Percentiles rank a stretch among this genome's conserved stretches.
Evolutionary conservation across 2,888 invertebrate genomes (phyloP).

Genomic region (Lasioglossum marginatum): DNA sequence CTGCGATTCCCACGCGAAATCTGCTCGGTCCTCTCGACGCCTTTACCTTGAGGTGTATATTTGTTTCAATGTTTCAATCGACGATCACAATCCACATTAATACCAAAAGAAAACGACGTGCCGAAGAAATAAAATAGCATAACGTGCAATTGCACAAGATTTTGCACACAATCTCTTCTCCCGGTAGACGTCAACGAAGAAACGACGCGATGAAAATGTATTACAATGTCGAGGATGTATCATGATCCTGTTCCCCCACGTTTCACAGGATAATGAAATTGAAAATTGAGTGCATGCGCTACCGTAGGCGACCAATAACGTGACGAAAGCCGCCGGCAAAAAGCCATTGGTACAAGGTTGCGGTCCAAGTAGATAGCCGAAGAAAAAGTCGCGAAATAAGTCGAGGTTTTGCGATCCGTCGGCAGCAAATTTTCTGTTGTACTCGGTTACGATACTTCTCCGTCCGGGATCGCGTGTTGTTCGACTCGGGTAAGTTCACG

Average conservation of each 20-base stretch:
- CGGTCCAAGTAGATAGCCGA: constrained; percentile 18
- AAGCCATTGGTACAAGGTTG: constrained; percentile 43
- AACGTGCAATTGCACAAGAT: not conserved
- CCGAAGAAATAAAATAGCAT: not conserved
- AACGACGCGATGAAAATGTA: constrained; percentile 12
- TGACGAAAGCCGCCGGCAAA: constrained; percentile 15
- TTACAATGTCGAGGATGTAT: constrained; percentile 24
- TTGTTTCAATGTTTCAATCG: not conserved
- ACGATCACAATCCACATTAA: not conserved
- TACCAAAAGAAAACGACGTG: not conserved
- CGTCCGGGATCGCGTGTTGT: constrained; percentile 37
- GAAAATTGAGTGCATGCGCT: constrained; percentile 43
- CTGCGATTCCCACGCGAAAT: too few species aligned
- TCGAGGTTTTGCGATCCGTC: constrained; percentile 27
- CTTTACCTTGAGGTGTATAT: not conserved
- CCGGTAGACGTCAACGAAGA: not conserved
- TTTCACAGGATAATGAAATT: constrained; percentile 32
- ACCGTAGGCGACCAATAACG: constrained; percentile 1
- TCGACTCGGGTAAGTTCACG: constrained; percentile 58
- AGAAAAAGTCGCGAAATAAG: constrained; percentile 49
- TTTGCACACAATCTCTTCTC: not conserved
- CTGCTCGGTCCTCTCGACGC: too few species aligned
- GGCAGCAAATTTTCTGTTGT: constrained; percentile 43
- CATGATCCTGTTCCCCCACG: constrained; percentile 1
- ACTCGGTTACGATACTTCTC: constrained; percentile 14